Evolutionary conservation across 2,888 invertebrate species (phyloP).

Genomic region (Piscicola geometra): DNA sequence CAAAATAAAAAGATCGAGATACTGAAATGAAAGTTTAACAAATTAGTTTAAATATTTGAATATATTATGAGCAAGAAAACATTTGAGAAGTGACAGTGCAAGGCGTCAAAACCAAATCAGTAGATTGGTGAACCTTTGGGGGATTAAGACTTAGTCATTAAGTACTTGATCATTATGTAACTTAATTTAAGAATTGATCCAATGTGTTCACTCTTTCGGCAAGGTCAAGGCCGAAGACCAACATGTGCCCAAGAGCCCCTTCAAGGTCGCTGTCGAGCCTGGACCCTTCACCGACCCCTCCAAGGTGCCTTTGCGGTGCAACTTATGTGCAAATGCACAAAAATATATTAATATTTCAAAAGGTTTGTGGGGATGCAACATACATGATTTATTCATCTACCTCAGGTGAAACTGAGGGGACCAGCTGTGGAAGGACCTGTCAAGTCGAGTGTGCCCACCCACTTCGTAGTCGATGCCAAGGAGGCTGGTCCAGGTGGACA

Average conservation of each 20-base stretch:
- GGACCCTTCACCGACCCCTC: neutral
- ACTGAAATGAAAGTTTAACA: no score
- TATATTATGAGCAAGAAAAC: no score
- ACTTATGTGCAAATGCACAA: neutral
- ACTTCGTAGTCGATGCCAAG: conserved; percentile 78
- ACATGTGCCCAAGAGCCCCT: conserved; percentile 62
- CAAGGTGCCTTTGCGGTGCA: neutral
- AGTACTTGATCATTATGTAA: no score
- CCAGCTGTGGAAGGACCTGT: conserved; percentile 69
- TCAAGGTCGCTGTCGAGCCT: conserved; percentile 29
- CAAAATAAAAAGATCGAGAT: no score
- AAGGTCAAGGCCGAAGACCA: conserved; percentile 32
- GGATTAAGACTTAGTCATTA: no score
- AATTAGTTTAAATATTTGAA: no score
- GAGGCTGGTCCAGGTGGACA: conserved; percentile 77
- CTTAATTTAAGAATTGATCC: no score
- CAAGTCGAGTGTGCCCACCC: conserved; percentile 70
- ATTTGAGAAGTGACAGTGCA: no score
- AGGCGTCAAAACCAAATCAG: no score
- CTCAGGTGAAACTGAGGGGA: conserved; percentile 21
- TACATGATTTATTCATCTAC: neutral
- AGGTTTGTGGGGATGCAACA: neutral
- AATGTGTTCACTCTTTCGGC: no score
- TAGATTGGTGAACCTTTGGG: no score
- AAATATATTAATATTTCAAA: neutral